Evolutionary conservation across 1,140 invertebrate species (phyloP), one percentile per base, ranked within the genome.

Genomic region (Notospermus geniculatus): DNA sequence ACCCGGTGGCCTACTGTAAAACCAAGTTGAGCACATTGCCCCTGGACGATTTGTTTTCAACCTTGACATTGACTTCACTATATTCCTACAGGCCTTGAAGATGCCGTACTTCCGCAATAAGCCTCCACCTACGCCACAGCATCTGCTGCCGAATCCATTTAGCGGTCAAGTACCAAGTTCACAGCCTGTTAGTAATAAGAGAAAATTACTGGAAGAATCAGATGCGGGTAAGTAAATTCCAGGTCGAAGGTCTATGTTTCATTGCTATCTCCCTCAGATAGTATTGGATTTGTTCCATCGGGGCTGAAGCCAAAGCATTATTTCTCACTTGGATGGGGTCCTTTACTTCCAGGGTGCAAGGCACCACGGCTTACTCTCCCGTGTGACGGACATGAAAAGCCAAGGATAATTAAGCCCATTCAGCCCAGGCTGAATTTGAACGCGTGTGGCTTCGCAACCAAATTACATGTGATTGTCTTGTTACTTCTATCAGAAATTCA

Each of bases 121-220:
- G 80, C 94, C 93, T n/a, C 85, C 89, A 29, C 93, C 94, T 2
- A 91, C 93, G 0, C 83, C 88, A 22, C 90, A 90, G 17, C 76
- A 85, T 17, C 88, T 90, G 76, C 78, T 97, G 60, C 95, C 95
- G 5, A 36, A 36, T 7, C 46, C 19, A 19, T 23, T 7, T n/a
- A 50, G n/a, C 4, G 46, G 5, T 9, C n/a, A 4, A 7, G 46
- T 7, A 9, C 25, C 46, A 19, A 5, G n/a, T 5, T n/a, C 46
- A 50, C n/a, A 50, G n/a, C 19, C n/a, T 50, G n/a, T 27, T 50
- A 50, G 25, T n/a, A 5, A 7, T 9, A 50, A 50, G n/a, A 50
- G 46, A 50, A 50, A 50, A n/a, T 27, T 23, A n/a, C n/a, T 50
- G 25, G 25, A 50, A 9, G 46, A 50, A 9, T 27, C 46, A 9